phyloP scores from a whole-genome alignment of 1,140 invertebrate species.

The Lethocerus indicus region DNA sequence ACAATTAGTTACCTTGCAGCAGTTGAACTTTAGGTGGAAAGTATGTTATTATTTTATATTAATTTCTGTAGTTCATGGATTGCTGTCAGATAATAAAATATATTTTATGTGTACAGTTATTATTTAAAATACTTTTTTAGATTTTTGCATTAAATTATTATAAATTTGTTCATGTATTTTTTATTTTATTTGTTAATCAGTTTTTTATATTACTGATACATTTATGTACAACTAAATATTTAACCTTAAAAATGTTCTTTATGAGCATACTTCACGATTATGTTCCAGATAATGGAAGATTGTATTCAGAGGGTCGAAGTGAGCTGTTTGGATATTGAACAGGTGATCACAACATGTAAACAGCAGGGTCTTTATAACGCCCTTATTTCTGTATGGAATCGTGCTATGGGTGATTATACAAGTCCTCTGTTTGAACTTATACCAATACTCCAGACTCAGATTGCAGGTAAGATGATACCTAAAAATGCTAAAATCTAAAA shows the following conservation, averaged over 20 bases:
- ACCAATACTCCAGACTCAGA: constrained; percentile 29
- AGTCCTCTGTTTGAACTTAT: constrained; percentile 66
- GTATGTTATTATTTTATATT: no score
- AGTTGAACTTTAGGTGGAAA: constrained; percentile 29
- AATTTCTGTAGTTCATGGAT: neutral
- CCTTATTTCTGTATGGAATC: constrained; percentile 75
- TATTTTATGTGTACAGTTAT: constrained; percentile 1
- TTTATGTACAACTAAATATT: neutral
- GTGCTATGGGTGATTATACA: constrained; percentile 67
- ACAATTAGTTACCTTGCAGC: constrained; percentile 40
- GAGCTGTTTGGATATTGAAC: constrained; percentile 73
- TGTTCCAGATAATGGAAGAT: constrained; percentile 47
- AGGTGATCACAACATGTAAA: constrained; percentile 67
- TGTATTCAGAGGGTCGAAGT: constrained; percentile 70
- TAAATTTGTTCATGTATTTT: neutral
- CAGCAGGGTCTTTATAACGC: constrained; percentile 66
- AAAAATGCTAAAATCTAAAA: neutral
- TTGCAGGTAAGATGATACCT: constrained; percentile 21
- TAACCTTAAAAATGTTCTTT: no score
- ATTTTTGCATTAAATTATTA: neutral
- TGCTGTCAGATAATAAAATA: no score
- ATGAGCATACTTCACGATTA: no score
- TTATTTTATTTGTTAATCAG: neutral
- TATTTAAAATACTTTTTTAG: neutral
- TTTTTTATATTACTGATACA: neutral